These are phyloP conservation scores for Ligdia adustata DNA, from an alignment of 2,888 invertebrate genomes.

Conservation along the genomic window DNA sequence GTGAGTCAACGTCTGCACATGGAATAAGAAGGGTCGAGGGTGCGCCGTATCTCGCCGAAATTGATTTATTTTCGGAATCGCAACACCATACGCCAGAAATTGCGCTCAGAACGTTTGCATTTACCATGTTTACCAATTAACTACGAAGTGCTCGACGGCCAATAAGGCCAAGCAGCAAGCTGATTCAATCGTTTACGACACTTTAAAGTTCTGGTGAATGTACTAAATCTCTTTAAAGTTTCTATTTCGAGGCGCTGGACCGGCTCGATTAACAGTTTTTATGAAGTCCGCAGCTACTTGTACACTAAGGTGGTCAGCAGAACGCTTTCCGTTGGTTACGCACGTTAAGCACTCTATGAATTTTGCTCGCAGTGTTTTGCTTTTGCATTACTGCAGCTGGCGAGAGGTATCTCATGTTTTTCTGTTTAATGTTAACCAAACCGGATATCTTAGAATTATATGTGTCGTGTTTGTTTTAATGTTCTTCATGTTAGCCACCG, in stretches of 20 bases:
- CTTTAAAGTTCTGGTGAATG: constrained; percentile 51
- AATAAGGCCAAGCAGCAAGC: constrained; percentile 54
- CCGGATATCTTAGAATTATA: constrained; percentile 24
- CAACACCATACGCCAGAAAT: constrained; percentile 28
- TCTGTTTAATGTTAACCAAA: constrained; percentile 18
- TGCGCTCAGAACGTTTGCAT: constrained; percentile 29
- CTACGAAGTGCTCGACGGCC: constrained; percentile 60
- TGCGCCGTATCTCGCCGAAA: constrained; percentile 32
- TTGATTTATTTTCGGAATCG: constrained; percentile 51
- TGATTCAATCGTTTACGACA: constrained; percentile 57
- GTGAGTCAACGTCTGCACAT: constrained; percentile 34
- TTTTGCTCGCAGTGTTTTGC: constrained; percentile 37
- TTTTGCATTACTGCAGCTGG: constrained; percentile 23
- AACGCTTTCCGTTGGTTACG: constrained; percentile 58
- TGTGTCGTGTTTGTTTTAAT: constrained; percentile 23
- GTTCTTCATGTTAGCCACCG: constrained; percentile 8
- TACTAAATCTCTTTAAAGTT: constrained; percentile 54
- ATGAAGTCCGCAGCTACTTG: constrained; percentile 50
- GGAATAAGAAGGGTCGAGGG: constrained; percentile 32
- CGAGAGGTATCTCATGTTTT: constrained; percentile 18
- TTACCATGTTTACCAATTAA: constrained; percentile 43
- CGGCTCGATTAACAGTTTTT: constrained; percentile 71
- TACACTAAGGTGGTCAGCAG: constrained; percentile 49
- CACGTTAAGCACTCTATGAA: constrained; percentile 46
- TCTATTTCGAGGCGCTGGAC: constrained; percentile 67